A percentile compares a stretch with the other conserved stretches of the same genome.
Evolutionary conservation across 2,113 vertebrate genomes (phyloP).

Genomic region (Rhinoptilus africanus): DNA sequence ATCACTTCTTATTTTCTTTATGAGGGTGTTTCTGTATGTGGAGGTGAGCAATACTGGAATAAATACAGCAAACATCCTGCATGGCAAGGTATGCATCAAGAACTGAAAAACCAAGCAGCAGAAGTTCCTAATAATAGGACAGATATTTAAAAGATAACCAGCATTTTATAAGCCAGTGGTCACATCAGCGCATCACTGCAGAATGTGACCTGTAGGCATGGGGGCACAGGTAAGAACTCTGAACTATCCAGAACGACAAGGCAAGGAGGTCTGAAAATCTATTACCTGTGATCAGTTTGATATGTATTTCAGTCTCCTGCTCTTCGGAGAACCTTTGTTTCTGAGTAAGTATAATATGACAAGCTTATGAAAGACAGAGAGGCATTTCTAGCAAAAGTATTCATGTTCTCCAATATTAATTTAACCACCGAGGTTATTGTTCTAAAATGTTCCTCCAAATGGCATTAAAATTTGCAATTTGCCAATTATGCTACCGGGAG

Average conservation of each 20-base stretch:
- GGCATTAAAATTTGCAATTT: slow-evolving; percentile 58
- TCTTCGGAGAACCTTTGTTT: neutral
- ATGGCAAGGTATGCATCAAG: neutral
- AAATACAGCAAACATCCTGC: neutral
- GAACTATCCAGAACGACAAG: neutral
- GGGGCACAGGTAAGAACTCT: neutral
- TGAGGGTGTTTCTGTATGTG: neutral
- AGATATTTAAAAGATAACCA: neutral
- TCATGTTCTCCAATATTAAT: slow-evolving; percentile 2
- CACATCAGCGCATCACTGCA: neutral
- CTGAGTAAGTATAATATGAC: neutral
- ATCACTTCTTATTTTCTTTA: neutral
- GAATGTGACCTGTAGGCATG: neutral
- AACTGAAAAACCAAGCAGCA: neutral
- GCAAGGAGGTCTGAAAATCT: neutral
- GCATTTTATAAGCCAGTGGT: neutral
- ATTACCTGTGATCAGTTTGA: neutral
- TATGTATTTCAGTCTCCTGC: neutral
- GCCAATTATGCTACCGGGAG: slow-evolving; percentile 19
- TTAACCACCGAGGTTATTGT: neutral
- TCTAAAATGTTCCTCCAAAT: slow-evolving; percentile 57
- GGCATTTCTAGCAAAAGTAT: slow-evolving; percentile 4
- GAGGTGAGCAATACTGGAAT: neutral
- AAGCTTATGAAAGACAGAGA: neutral
- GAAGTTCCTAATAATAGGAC: neutral